These are phyloP conservation scores for Dromiciops gliroides DNA, from an alignment of 2,113 vertebrate species.

Conservation along the genomic window DNA sequence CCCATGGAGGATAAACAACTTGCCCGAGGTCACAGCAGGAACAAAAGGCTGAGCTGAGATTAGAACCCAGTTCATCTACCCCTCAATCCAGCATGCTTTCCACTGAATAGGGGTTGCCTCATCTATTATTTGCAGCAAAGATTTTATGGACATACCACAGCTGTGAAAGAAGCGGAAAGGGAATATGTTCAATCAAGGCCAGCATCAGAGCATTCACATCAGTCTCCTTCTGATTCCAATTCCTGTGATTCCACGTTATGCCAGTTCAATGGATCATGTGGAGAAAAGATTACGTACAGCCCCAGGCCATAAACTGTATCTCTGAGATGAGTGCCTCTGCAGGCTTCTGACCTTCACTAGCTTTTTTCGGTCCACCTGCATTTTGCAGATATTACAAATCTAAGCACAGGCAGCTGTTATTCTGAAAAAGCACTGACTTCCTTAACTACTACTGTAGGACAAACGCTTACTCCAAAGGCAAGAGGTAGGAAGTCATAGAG, in stretches of 20 bases:
- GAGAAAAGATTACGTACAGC: conserved; percentile 37
- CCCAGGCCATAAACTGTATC: conserved; percentile 21
- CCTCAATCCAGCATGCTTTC: neutral
- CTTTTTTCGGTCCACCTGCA: neutral
- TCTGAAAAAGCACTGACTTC: neutral
- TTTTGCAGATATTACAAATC: conserved; percentile 13
- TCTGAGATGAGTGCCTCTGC: neutral
- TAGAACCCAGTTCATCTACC: neutral
- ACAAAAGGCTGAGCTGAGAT: neutral
- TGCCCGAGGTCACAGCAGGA: neutral
- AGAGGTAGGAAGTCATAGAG: neutral
- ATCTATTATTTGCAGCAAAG: neutral
- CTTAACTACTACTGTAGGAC: neutral
- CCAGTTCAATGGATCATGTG: conserved; percentile 27
- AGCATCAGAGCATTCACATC: neutral
- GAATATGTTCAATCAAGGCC: neutral
- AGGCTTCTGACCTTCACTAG: neutral
- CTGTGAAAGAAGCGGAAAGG: neutral
- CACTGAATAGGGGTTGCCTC: neutral
- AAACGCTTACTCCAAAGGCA: neutral
- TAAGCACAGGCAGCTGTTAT: neutral
- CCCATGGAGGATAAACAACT: neutral
- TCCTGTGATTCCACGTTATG: conserved; percentile 25
- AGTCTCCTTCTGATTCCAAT: conserved; percentile 45
- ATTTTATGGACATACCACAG: neutral